Percentiles rank a stretch among this genome's conserved stretches.
Conservation (phyloP, 2,113 vertebrate genomes). For the Hippocampus comes region DNA sequence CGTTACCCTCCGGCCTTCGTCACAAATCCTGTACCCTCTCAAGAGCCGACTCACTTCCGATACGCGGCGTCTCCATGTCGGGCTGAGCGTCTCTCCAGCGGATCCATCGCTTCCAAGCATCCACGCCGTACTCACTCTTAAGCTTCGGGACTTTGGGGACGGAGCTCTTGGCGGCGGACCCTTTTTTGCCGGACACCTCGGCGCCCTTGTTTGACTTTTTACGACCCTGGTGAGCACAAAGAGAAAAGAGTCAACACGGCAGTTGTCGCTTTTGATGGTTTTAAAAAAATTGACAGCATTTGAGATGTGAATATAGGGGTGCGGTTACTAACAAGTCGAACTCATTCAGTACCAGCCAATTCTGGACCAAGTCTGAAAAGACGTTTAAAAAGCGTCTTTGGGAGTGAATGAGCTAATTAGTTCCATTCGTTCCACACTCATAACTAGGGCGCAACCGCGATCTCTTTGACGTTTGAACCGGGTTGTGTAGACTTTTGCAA, state of each 20-base stretch:
- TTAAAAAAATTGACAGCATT: background rate
- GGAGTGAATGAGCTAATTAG: too few species aligned
- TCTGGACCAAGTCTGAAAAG: too few species aligned
- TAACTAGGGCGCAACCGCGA: too few species aligned
- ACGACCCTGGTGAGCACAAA: constrained; percentile 50
- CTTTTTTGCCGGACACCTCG: constrained; percentile 1
- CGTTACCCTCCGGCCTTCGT: too few species aligned
- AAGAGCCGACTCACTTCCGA: constrained; percentile 67
- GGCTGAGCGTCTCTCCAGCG: constrained; percentile 86
- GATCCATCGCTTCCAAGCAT: constrained; percentile 95
- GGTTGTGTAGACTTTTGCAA: background rate
- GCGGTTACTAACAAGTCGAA: too few species aligned
- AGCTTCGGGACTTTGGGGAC: constrained; percentile 63
- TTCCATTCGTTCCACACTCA: too few species aligned
- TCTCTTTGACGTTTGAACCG: background rate
- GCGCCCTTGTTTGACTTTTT: constrained; percentile 29
- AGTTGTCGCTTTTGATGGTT: background rate
- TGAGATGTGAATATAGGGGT: too few species aligned
- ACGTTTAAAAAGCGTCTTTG: too few species aligned
- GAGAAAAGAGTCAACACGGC: background rate
- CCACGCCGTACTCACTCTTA: constrained; percentile 88
- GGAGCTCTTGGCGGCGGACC: background rate
- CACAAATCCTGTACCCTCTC: background rate
- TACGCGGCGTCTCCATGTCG: constrained; percentile 79
- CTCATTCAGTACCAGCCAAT: too few species aligned